Conservation (phyloP, 2,113 vertebrate genomes). For the Alethe diademata region DNA sequence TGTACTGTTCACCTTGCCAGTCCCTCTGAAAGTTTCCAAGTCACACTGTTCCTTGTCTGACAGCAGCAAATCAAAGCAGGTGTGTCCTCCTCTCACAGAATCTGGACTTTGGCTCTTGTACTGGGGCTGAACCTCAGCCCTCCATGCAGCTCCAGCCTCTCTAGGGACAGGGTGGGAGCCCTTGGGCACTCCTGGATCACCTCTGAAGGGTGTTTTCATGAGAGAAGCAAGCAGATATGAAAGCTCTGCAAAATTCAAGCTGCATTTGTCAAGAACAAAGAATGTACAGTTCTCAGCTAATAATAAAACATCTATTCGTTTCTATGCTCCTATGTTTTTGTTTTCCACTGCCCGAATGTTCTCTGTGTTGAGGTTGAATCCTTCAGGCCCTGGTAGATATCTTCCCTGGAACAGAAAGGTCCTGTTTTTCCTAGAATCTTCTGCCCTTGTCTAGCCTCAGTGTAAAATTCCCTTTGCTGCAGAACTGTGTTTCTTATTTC, state of each 20-base stretch:
- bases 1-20: background rate
- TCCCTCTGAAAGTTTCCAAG: background rate
- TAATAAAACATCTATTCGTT: background rate
- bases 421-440: background rate
- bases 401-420: background rate
- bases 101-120: background rate
- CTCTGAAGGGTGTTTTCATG: background rate
- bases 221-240: background rate
- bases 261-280: background rate
- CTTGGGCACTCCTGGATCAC: background rate
- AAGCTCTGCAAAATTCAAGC: background rate
- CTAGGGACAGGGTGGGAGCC: background rate
- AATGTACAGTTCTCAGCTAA: background rate
- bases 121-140: background rate
- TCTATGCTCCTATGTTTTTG: background rate
- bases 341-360: background rate
- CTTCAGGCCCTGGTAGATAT: background rate
- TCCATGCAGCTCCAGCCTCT: background rate
- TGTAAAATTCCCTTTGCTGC: background rate
- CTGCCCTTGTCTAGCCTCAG: background rate
- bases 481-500: background rate
- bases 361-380: conserved; percentile 10
- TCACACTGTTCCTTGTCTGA: background rate
- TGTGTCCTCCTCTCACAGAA: background rate
- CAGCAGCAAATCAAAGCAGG: background rate